Base-by-base conservation (phyloP, 1,140 invertebrate genomes). In the Atta cephalotes region DNA sequence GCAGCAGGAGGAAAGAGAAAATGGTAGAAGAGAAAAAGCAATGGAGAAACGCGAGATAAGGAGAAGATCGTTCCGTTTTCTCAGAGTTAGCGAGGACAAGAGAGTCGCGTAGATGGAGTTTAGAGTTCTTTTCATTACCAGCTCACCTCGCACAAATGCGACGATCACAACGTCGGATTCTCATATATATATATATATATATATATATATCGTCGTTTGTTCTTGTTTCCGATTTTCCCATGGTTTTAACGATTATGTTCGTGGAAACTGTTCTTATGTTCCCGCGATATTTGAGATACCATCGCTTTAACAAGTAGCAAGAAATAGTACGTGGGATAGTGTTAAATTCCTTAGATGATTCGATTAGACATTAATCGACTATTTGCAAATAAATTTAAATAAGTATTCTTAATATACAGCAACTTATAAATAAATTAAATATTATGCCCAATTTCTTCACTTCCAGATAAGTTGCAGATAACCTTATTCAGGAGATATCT, bases 51-150 rank as follows among this genome's bases (percentile, higher is more conserved):
- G 28, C 16, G 10, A 35, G 18, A 71, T 56, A 49, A 14, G 14
- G 70, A 60, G 62, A 84, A 80, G 31, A 18, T 56, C 56, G 68
- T 39, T 74, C 39, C 68, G 70, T 39, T 63, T 84, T 62, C 70
- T 85, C 68, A 74, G 51, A 45, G 56, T 71, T 35, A 18, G n/a
- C 39, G 53, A 72, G 65, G 35, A 53, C 49, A 68, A 51, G 66
- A 56, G 80, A 84, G 87, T 79, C 82, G 70, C 80, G 72, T 56
- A 84, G 85, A 88, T 88, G 68, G 86, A 90, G 88, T 92, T 92
- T 92, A 76, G 84, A 92, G 92, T 92, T 92, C 91, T 92, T 92
- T 93, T 93, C 92, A 93, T 93, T 92, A 92, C 79, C 68, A 89
- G 84, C 87, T 91, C 87, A 91, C 88, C 91, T 89, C 86, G 60